Evolutionary conservation across 2,888 invertebrate species (phyloP).

Genomic region (Anticlea derivata): DNA sequence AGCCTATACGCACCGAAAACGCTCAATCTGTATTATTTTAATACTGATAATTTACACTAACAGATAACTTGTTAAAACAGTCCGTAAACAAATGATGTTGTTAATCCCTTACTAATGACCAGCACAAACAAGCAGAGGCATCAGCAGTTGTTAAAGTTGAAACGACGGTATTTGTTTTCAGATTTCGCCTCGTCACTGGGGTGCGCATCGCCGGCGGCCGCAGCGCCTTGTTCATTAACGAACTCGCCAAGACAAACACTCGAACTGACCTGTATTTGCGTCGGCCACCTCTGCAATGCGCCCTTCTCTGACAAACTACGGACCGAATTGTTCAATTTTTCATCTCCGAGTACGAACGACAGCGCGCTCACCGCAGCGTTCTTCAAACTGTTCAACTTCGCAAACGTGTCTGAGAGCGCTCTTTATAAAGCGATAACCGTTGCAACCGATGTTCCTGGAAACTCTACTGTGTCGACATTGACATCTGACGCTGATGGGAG

Average conservation of each 20-base stretch:
- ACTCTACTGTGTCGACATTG: slow-evolving; percentile 37
- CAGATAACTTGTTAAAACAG: not conserved
- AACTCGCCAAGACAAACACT: slow-evolving; percentile 49
- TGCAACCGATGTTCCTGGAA: slow-evolving; percentile 31
- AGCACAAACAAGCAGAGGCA: slow-evolving; percentile 15
- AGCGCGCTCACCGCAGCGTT: slow-evolving; percentile 50
- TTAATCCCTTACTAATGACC: slow-evolving; percentile 24
- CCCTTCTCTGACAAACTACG: slow-evolving; percentile 57
- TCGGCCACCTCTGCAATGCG: slow-evolving; percentile 62
- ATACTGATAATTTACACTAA: not conserved
- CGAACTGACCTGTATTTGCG: slow-evolving; percentile 63
- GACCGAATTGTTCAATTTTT: slow-evolving; percentile 59
- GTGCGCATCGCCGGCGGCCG: slow-evolving; percentile 51
- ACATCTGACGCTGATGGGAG: slow-evolving; percentile 32
- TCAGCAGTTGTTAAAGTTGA: slow-evolving; percentile 22
- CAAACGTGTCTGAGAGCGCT: slow-evolving; percentile 50
- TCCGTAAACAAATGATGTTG: slow-evolving; percentile 15
- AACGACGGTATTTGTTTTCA: slow-evolving; percentile 45
- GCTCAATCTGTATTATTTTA: no score
- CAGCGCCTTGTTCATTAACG: slow-evolving; percentile 53
- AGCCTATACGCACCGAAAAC: no score
- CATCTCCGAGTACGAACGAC: slow-evolving; percentile 45
- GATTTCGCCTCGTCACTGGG: slow-evolving; percentile 61
- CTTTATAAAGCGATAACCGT: slow-evolving; percentile 55
- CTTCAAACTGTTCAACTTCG: slow-evolving; percentile 53